phyloP scores from a whole-genome alignment of 2,113 vertebrate species.

The Petroica traversi region DNA sequence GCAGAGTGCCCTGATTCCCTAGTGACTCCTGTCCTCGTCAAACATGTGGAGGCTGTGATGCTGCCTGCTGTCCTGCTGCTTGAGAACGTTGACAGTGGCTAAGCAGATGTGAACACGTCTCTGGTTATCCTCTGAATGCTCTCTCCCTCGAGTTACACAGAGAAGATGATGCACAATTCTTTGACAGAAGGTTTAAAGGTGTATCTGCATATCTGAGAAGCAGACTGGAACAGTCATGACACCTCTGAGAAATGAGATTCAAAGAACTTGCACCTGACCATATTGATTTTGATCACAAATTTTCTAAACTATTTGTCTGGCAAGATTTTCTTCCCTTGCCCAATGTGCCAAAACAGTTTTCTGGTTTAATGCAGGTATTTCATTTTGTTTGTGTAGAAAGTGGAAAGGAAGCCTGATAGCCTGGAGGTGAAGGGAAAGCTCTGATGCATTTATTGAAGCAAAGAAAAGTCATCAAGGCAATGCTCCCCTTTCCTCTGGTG shows the following conservation, averaged over 20 bases:
- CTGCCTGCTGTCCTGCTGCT: neutral
- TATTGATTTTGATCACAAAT: neutral
- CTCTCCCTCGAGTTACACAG: neutral
- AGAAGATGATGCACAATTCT: neutral
- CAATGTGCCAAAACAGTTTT: neutral
- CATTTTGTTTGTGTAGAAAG: neutral
- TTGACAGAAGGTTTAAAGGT: neutral
- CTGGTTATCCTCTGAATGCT: neutral
- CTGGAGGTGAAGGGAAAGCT: neutral
- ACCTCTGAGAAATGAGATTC: neutral
- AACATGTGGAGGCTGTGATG: neutral
- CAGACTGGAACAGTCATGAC: neutral
- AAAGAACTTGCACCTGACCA: neutral
- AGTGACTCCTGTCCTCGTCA: neutral
- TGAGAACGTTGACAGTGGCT: neutral
- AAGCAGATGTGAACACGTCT: neutral
- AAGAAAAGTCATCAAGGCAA: neutral
- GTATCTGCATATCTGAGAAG: neutral
- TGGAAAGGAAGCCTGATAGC: neutral
- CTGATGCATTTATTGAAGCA: neutral
- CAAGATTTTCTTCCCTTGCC: neutral
- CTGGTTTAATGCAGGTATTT: neutral
- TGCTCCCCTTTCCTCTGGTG: neutral
- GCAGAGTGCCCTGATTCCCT: neutral
- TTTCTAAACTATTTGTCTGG: neutral